phyloP scores from a whole-genome alignment of 1,140 invertebrate species.

The Zaprionus kolodkinae region DNA sequence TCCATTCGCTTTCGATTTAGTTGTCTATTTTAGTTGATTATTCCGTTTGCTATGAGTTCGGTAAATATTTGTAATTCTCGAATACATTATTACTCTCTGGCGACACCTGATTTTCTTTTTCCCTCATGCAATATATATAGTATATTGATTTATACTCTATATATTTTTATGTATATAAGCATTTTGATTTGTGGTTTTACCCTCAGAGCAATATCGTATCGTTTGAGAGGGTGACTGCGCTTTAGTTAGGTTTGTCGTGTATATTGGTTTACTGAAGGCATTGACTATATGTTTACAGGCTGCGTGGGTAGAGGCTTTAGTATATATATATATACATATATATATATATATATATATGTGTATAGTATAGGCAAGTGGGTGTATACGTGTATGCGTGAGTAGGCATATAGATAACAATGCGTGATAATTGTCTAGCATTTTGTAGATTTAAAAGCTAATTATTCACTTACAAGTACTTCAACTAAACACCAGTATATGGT shows the following conservation, averaged over 20 bases:
- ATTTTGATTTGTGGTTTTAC: slow-evolving; percentile 71
- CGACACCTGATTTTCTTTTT: slow-evolving; percentile 32
- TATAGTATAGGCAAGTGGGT: slow-evolving; percentile 36
- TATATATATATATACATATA: slow-evolving; percentile 23
- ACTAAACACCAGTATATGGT: slow-evolving; percentile 7
- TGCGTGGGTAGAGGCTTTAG: slow-evolving; percentile 7
- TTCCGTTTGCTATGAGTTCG: slow-evolving; percentile 19
- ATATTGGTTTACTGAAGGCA: slow-evolving; percentile 41
- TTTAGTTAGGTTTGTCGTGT: slow-evolving; percentile 34
- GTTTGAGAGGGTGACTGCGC: background rate
- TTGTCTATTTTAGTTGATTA: slow-evolving; percentile 29
- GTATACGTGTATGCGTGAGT: slow-evolving; percentile 38
- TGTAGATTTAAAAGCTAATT: slow-evolving; percentile 61
- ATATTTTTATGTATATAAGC: slow-evolving; percentile 59
- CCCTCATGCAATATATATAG: background rate
- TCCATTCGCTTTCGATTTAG: slow-evolving; percentile 43
- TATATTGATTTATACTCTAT: slow-evolving; percentile 28
- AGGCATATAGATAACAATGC: slow-evolving; percentile 59
- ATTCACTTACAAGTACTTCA: slow-evolving; percentile 41
- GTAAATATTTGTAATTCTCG: slow-evolving; percentile 31
- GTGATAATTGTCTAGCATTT: slow-evolving; percentile 60
- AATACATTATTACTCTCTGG: slow-evolving; percentile 9
- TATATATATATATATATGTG: slow-evolving; percentile 19
- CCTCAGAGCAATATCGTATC: slow-evolving; percentile 69
- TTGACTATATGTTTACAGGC: slow-evolving; percentile 21